A percentile compares a stretch with the other conserved stretches of the same genome.
Evolutionary conservation across 2,797 vertebrate genomes (phyloP).

Genomic region (Tarsius wallacei): DNA sequence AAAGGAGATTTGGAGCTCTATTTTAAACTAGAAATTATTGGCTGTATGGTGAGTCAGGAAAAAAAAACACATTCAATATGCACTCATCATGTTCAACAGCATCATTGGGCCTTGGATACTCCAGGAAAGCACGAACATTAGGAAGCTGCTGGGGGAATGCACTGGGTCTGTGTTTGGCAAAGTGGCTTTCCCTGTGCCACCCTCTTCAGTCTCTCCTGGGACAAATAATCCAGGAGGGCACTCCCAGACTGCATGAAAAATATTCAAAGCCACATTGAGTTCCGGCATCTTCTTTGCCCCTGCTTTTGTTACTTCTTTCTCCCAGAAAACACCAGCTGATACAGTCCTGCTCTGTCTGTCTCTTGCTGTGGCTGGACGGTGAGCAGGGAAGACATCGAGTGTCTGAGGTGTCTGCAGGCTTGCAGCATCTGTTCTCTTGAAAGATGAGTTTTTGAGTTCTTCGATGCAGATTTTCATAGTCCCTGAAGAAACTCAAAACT

Average conservation of each 20-base stretch:
- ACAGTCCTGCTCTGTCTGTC: background rate
- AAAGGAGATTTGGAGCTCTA: background rate
- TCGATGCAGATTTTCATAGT: background rate
- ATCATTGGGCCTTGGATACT: background rate
- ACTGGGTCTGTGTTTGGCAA: background rate
- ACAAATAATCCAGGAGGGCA: background rate
- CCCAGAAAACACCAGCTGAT: background rate
- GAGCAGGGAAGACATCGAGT: background rate
- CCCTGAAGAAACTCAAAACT: conserved; percentile 1
- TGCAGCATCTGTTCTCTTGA: too few species aligned
- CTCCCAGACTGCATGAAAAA: background rate
- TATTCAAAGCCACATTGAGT: background rate
- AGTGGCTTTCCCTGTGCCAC: background rate
- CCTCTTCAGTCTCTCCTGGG: background rate
- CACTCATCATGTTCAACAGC: background rate
- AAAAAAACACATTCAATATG: background rate
- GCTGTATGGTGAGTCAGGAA: background rate
- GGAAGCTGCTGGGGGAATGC: background rate
- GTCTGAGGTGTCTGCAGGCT: background rate
- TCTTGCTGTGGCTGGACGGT: background rate
- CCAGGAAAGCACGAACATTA: background rate
- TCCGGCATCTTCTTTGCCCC: background rate
- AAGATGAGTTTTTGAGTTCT: background rate
- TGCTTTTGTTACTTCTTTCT: background rate
- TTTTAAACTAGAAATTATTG: background rate